Evolutionary conservation across 2,888 invertebrate genomes (phyloP), one percentile per base, ranked within the genome.

Genomic region (Smittia aterrima): DNA sequence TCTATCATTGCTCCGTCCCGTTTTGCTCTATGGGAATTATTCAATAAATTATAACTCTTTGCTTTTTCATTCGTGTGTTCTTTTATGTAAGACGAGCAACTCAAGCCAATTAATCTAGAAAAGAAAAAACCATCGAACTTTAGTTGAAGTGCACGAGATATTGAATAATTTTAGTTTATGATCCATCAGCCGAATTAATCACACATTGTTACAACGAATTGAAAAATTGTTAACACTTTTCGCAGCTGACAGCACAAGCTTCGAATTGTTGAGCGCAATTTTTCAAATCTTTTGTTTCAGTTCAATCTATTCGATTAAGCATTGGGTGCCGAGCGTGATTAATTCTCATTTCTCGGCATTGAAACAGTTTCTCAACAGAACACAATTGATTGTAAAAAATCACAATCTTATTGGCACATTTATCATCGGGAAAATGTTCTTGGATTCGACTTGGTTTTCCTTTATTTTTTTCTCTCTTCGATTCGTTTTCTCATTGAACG

Each of bases 281-380:
- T 47, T 47, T 47, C 16, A 16, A 16, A n/a, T 47, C 16, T n/a
- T 47, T 47, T 47, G 47, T 47, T 47, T 47, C 47, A 47, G 2
- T n/a, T 11, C 11, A 47, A 47, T 58, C 58, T 18, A 58, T 18
- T 58, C 20, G 58, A 58, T 58, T 58, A 47, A n/a, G 18, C 53
- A 58, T 58, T 58, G 58, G 20, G 58, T 22, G 58, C 20, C 9
- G 20, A 22, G 27, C 24, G 25, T 64, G 53, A 58, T 58, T 47
- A 47, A 47, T 47, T 47, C 24, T 58, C 58, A 58, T 58, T 58
- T 58, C 20, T 58, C 58, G 58, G 22, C 58, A 58, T 58, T 58
- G 58, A 58, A 58, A 58, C 58, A 58, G 24, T 58, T 58, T 58
- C 47, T 16, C 47, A 47, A 47, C 47, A 47, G 16, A 11, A 47